phyloP scores from a whole-genome alignment of 2,888 invertebrate species.

The Desoria tigrina region DNA sequence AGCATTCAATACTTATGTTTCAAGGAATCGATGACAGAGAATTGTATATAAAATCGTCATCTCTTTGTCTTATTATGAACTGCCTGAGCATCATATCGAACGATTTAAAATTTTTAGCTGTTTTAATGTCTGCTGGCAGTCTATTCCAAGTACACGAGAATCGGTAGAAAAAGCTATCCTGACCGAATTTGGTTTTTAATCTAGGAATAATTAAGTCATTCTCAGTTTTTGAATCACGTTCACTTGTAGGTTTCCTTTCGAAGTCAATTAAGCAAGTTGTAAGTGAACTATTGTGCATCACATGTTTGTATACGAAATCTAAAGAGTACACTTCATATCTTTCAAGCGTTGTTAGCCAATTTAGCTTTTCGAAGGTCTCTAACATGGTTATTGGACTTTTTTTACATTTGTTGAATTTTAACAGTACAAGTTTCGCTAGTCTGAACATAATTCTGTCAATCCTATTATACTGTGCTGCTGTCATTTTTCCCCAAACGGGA shows the following conservation, averaged over 20 bases:
- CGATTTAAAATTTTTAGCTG: background rate
- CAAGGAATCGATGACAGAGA: too few relatives aligned
- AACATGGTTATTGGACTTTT: background rate
- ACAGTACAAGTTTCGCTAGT: background rate
- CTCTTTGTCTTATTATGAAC: background rate
- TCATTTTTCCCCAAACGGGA: constrained; percentile 3
- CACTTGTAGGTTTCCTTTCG: background rate
- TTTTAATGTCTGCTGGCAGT: background rate
- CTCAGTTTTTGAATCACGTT: background rate
- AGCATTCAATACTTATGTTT: too few relatives aligned
- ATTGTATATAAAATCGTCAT: constrained; percentile 10
- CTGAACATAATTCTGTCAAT: constrained; percentile 11
- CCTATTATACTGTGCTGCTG: background rate
- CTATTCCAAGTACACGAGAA: background rate
- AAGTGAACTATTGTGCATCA: background rate
- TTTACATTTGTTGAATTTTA: background rate
- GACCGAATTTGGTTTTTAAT: background rate
- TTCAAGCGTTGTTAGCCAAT: background rate
- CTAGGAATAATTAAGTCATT: background rate
- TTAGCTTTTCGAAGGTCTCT: background rate
- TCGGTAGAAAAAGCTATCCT: background rate
- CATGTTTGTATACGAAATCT: background rate
- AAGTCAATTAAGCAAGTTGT: background rate
- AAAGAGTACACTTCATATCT: background rate
- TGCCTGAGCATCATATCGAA: background rate